A percentile compares a stretch with the other conserved stretches of the same genome.
Conservation (phyloP, 2,113 vertebrate species). For the Nematolebias whitei region DNA sequence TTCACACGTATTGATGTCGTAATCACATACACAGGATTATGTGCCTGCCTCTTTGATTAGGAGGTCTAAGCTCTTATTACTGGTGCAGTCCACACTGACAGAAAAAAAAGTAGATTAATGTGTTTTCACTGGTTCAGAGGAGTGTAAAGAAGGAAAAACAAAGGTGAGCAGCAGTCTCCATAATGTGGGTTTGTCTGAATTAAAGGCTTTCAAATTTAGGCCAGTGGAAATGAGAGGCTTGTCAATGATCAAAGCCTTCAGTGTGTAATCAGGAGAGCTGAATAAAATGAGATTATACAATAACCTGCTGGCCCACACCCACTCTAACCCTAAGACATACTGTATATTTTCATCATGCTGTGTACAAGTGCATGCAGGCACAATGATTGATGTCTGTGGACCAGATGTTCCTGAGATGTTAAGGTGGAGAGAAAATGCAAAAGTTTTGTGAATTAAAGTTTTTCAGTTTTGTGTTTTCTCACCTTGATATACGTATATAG, state of each 20-base stretch:
- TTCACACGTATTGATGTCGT: conserved; percentile 1
- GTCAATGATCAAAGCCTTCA: conserved; percentile 63
- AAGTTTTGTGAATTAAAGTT: conserved; percentile 12
- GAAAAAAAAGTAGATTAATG: conserved; percentile 39
- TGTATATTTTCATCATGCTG: neutral
- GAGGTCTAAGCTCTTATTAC: conserved; percentile 21
- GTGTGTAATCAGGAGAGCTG: conserved; percentile 61
- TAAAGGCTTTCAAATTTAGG: conserved; percentile 56
- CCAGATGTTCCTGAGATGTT: conserved; percentile 5
- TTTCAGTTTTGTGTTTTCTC: neutral
- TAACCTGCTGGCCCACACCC: conserved; percentile 34
- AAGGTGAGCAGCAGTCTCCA: conserved; percentile 1
- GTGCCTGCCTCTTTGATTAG: conserved; percentile 12
- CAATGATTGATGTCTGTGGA: neutral
- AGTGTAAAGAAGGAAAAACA: neutral
- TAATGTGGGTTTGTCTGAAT: conserved; percentile 46
- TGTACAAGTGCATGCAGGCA: neutral
- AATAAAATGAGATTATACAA: conserved; percentile 53
- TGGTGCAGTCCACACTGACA: conserved; percentile 24
- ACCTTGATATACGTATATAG: neutral
- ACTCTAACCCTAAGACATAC: neutral
- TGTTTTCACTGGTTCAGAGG: conserved; percentile 7
- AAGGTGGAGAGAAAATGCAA: conserved; percentile 3
- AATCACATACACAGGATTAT: conserved; percentile 3
- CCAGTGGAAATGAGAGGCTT: conserved; percentile 59